Percentiles rank a stretch among this genome's conserved stretches.
These are phyloP conservation scores for Clunio marinus DNA, from an alignment of 2,888 invertebrate species.

Conservation along the genomic window DNA sequence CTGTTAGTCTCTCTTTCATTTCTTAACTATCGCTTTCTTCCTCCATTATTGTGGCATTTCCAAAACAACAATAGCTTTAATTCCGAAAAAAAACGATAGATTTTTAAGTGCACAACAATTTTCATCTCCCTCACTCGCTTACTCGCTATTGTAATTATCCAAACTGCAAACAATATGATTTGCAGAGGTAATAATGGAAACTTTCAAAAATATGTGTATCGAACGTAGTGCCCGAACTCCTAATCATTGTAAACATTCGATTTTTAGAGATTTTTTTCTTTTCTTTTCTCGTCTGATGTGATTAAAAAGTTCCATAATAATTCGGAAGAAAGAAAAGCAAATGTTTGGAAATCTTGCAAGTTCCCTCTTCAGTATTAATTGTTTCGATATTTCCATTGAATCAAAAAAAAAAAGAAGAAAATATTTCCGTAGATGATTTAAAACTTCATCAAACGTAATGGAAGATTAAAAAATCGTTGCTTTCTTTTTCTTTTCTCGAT, in stretches of 20 bases:
- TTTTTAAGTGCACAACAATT: conserved; percentile 33
- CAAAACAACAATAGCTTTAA: conserved; percentile 18
- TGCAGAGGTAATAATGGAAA: conserved; percentile 31
- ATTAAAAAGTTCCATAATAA: too few species aligned
- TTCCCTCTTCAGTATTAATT: too few species aligned
- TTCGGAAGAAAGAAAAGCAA: not conserved
- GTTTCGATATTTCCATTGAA: too few species aligned
- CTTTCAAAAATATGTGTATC: conserved; percentile 37
- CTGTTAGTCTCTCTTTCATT: conserved; percentile 14
- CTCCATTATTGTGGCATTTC: not conserved
- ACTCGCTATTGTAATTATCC: conserved; percentile 15
- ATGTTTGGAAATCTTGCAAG: too few species aligned
- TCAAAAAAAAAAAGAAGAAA: too few species aligned
- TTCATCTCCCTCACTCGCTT: too few species aligned
- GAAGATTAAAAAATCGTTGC: not conserved
- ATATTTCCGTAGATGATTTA: too few species aligned
- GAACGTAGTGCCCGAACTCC: conserved; percentile 15
- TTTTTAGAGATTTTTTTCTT: conserved; percentile 15
- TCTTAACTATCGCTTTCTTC: conserved; percentile 11
- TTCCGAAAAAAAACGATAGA: conserved; percentile 29
- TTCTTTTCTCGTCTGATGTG: not conserved
- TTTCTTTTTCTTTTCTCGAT: conserved; percentile 7
- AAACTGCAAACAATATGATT: conserved; percentile 13
- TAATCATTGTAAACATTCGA: not conserved
- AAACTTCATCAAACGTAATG: not conserved